Conservation (phyloP, 2,888 invertebrate genomes). For the Holacanthella duospinosa region DNA sequence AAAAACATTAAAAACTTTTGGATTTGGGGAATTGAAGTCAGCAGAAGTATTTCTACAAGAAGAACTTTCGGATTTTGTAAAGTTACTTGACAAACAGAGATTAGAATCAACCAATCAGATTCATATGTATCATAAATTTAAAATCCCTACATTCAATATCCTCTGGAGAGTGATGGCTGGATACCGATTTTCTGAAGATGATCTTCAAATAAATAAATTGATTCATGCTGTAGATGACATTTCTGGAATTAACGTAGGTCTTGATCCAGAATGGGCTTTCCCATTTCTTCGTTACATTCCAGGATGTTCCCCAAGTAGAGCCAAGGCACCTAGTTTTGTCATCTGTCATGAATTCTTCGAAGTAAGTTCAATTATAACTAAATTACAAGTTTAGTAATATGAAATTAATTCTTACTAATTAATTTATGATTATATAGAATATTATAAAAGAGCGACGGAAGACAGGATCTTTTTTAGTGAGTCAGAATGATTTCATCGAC, state of each 20-base stretch:
- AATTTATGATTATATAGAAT: neutral
- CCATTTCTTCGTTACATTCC: neutral
- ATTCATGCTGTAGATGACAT: neutral
- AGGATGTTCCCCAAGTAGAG: neutral
- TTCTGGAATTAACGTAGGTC: neutral
- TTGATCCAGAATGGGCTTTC: slow-evolving; percentile 3
- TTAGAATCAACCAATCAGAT: neutral
- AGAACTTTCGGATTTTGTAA: slow-evolving; percentile 2
- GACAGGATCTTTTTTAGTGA: neutral
- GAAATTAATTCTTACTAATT: neutral
- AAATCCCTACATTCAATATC: slow-evolving; percentile 1
- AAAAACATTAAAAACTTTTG: neutral
- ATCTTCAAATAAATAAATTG: neutral
- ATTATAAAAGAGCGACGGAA: neutral
- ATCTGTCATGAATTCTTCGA: neutral
- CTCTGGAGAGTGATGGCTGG: slow-evolving; percentile 5
- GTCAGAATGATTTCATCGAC: slow-evolving; percentile 1
- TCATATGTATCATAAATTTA: neutral
- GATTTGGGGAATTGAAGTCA: slow-evolving; percentile 5
- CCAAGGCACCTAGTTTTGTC: neutral
- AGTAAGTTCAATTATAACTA: neutral
- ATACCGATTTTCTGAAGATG: neutral
- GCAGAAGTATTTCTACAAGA: slow-evolving; percentile 1
- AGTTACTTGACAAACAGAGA: neutral
- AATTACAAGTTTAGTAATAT: neutral